A percentile compares a stretch with the other conserved stretches of the same genome.
phyloP scores from a whole-genome alignment of 1,140 invertebrate genomes.

The Aricia agestis region DNA sequence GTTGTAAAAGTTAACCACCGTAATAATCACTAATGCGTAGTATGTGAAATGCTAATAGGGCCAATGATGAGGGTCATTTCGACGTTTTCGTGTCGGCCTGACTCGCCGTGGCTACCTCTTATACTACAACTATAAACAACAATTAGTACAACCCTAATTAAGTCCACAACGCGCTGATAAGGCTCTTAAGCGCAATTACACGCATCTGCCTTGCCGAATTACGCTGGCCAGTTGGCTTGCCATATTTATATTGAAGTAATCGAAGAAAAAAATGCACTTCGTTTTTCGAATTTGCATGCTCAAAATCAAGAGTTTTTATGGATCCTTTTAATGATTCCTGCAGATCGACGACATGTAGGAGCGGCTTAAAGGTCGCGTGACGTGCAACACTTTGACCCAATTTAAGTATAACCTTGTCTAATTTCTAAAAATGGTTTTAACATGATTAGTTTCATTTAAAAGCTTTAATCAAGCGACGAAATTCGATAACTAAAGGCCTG shows the following conservation, averaged over 20 bases:
- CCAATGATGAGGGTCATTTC: constrained; percentile 29
- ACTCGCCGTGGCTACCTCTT: constrained; percentile 26
- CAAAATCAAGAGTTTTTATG: not conserved
- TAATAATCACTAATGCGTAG: constrained; percentile 8
- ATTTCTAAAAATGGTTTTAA: constrained; percentile 21
- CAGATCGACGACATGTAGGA: not conserved
- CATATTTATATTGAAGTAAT: too few relatives aligned
- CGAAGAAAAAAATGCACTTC: too few relatives aligned
- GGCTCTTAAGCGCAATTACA: constrained; percentile 38
- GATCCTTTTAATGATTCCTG: not conserved
- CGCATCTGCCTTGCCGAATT: not conserved
- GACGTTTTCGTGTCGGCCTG: constrained; percentile 26
- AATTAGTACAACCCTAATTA: constrained; percentile 62
- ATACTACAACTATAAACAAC: constrained; percentile 45
- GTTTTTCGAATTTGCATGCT: not conserved
- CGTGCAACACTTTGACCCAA: constrained; percentile 41
- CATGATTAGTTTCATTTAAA: constrained; percentile 15
- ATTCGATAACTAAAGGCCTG: not conserved
- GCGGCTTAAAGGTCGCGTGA: constrained; percentile 48
- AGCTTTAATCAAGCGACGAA: not conserved
- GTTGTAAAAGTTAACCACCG: constrained; percentile 14
- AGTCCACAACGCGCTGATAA: constrained; percentile 51
- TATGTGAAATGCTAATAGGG: constrained; percentile 25
- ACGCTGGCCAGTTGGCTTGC: not conserved
- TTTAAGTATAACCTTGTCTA: constrained; percentile 29